Conservation (phyloP, 2,797 vertebrate genomes). For the Megalops cyprinoides region DNA sequence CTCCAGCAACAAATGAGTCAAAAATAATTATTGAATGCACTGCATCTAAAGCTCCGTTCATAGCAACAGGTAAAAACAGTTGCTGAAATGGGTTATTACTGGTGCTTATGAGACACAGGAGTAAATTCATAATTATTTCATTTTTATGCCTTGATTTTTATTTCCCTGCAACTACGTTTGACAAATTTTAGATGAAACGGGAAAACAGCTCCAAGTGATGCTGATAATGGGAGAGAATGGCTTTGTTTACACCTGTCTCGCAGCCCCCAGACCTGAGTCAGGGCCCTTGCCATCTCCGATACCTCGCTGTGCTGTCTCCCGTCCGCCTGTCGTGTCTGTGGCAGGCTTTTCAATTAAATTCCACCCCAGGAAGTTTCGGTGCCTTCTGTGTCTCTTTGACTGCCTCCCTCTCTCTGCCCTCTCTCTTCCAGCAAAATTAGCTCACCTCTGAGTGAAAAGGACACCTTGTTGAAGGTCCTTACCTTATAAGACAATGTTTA, state of each 20-base stretch:
- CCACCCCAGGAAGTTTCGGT: background rate
- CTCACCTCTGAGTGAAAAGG: constrained; percentile 43
- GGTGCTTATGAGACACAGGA: too few relatives aligned
- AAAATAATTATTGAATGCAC: background rate
- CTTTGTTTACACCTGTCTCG: background rate
- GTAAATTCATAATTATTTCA: background rate
- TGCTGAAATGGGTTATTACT: too few relatives aligned
- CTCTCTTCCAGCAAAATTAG: constrained; percentile 28
- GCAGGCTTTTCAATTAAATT: background rate
- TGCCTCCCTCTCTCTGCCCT: constrained; percentile 41
- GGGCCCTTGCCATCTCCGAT: too few relatives aligned
- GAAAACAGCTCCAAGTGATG: too few relatives aligned
- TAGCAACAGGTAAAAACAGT: too few relatives aligned
- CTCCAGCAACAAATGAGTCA: background rate
- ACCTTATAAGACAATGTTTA: constrained; percentile 75
- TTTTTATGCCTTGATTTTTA: too few relatives aligned
- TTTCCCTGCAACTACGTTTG: too few relatives aligned
- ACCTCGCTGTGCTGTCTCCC: too few relatives aligned
- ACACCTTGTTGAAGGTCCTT: constrained; percentile 55
- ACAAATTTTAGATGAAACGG: too few relatives aligned
- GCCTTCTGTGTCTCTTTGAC: constrained; percentile 44
- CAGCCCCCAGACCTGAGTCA: too few relatives aligned
- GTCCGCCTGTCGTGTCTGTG: too few relatives aligned
- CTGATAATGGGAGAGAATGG: background rate
- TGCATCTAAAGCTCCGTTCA: too few relatives aligned